Evolutionary conservation across 1,140 invertebrate genomes (phyloP).

Genomic region (Agraylea sexmaculata): DNA sequence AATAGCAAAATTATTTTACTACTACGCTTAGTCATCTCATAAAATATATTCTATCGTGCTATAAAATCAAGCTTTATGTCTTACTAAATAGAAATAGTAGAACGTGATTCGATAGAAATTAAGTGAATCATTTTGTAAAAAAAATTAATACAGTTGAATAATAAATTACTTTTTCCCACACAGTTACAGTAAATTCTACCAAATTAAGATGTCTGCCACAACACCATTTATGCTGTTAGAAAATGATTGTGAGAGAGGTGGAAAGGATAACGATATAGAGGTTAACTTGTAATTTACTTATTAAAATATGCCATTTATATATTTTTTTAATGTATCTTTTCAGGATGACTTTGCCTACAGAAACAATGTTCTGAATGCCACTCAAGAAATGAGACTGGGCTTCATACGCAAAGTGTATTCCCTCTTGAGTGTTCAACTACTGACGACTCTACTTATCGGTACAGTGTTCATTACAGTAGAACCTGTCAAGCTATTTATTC

Average conservation of each 20-base stretch:
- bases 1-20: too few relatives aligned
- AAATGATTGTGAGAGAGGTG: constrained; percentile 47
- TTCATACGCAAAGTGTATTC: constrained; percentile 82
- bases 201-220: constrained; percentile 22
- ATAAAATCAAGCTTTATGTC: too few relatives aligned
- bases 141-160: too few relatives aligned
- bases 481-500: constrained; percentile 52
- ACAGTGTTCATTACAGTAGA: constrained; percentile 45
- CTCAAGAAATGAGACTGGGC: constrained; percentile 50
- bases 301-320: constrained; percentile 5
- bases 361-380: constrained; percentile 55
- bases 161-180: background rate
- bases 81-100: too few relatives aligned
- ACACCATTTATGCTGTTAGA: constrained; percentile 43
- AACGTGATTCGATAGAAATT: too few relatives aligned
- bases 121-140: too few relatives aligned
- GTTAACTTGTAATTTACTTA: constrained; percentile 22
- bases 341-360: constrained; percentile 56
- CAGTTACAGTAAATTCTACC: background rate
- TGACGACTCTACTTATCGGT: constrained; percentile 56
- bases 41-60: too few relatives aligned
- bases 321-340: constrained; percentile 15
- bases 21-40: too few relatives aligned
- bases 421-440: constrained; percentile 59
- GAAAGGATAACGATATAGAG: constrained; percentile 41